These are phyloP conservation scores for Chrysina gloriosa DNA, from an alignment of 2,888 invertebrate genomes.

Conservation along the genomic window DNA sequence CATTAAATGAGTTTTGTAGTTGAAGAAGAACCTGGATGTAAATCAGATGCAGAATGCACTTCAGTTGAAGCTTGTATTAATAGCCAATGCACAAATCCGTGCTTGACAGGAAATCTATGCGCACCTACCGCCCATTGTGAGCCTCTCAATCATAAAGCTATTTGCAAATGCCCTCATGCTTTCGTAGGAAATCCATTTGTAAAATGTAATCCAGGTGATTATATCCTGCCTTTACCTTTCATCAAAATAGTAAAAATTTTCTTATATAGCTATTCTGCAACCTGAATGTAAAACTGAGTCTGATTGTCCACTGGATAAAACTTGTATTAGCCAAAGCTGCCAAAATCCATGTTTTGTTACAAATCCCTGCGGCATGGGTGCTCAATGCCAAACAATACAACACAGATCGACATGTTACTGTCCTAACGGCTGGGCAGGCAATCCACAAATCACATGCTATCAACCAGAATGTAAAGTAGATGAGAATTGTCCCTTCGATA, in stretches of 20 bases:
- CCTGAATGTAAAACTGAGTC: constrained; percentile 79
- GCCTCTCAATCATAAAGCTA: constrained; percentile 79
- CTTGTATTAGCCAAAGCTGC: constrained; percentile 84
- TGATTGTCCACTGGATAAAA: constrained; percentile 81
- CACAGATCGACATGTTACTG: constrained; percentile 88
- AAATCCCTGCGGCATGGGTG: constrained; percentile 84
- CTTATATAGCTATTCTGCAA: constrained; percentile 63
- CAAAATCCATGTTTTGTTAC: constrained; percentile 82
- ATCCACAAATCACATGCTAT: constrained; percentile 86
- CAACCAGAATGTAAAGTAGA: constrained; percentile 86
- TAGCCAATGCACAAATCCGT: constrained; percentile 82
- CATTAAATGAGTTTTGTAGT: constrained; percentile 42
- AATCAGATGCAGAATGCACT: constrained; percentile 78
- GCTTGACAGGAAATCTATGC: constrained; percentile 76
- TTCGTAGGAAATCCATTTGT: constrained; percentile 84
- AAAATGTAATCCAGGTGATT: constrained; percentile 73
- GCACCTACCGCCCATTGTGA: constrained; percentile 83
- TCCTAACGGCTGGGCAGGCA: constrained; percentile 87
- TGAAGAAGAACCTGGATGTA: constrained; percentile 72
- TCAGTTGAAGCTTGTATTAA: constrained; percentile 78
- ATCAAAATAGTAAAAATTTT: too few species aligned
- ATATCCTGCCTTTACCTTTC: not conserved
- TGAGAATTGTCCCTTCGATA: constrained; percentile 86
- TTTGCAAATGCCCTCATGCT: constrained; percentile 80
- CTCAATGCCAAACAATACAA: constrained; percentile 80